A percentile compares a stretch with the other conserved stretches of the same genome.
phyloP scores from a whole-genome alignment of 2,888 invertebrate species.

The Pseudanteris insignis region DNA sequence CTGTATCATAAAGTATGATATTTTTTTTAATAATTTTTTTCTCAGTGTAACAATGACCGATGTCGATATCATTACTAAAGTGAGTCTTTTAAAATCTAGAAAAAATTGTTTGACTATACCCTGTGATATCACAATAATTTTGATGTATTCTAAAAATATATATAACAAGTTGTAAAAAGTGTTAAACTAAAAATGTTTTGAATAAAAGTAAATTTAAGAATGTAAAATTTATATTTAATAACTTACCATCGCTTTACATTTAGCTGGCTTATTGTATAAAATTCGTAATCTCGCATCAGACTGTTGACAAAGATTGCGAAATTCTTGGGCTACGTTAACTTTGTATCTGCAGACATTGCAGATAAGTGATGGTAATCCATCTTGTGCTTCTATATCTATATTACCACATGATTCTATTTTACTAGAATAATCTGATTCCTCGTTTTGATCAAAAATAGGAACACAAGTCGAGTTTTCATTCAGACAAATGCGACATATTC shows the following conservation, averaged over 20 bases:
- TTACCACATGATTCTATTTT: conserved; percentile 63
- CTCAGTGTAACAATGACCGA: too few relatives aligned
- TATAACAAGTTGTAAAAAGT: too few relatives aligned
- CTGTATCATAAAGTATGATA: too few relatives aligned
- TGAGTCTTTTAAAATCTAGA: too few relatives aligned
- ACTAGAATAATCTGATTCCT: conserved; percentile 55
- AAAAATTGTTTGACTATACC: too few relatives aligned
- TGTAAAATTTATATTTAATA: neutral
- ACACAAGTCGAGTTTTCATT: conserved; percentile 59
- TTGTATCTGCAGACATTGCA: conserved; percentile 63
- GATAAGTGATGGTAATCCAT: conserved; percentile 62
- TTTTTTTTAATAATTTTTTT: too few relatives aligned
- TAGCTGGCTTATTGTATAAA: conserved; percentile 60
- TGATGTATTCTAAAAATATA: too few relatives aligned
- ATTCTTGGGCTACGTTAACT: conserved; percentile 63
- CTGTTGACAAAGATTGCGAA: conserved; percentile 62
- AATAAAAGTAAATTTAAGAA: neutral
- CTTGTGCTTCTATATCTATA: conserved; percentile 61
- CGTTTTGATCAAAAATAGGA: conserved; percentile 58
- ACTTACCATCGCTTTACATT: conserved; percentile 53
- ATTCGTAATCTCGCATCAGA: conserved; percentile 61
- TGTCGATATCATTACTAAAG: too few relatives aligned
- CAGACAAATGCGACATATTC: conserved; percentile 62
- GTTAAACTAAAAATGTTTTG: too few relatives aligned
- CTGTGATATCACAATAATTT: too few relatives aligned